Base-by-base conservation (phyloP, 92 coral and sea anemone genomes). In the Chrysogorgia sp. region DNA sequence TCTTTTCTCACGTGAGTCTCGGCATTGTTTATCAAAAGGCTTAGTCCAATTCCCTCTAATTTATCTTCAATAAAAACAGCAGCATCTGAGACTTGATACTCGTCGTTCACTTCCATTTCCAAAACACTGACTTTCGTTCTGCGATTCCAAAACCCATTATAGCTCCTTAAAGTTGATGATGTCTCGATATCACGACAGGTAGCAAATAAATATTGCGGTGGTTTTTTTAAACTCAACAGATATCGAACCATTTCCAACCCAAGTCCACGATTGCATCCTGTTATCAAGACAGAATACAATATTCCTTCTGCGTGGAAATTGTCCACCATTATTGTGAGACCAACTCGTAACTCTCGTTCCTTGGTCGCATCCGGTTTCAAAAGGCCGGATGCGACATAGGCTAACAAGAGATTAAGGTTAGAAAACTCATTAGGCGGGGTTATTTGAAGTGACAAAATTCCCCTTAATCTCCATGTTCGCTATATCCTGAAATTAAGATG, bases 221-320 rank as follows among this genome's bases (percentile, higher is more conserved):
- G 90, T 37, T 69, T 67, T 14, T 80, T 68, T 10, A 87, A 86
- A 43, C 60, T 40, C 19, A 90, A 61, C 29, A 92, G 74, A 58
- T 82, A 92, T 77, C 85, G 88, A 50, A 92, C 91, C 50, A 92
- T 67, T 71, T 86, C 97, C 45, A 92, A 70, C 17, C 97, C 97
- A 49, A 92, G 81, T 22, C 97, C 97, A 29, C 93, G 87, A 82
- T 85, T 87, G 41, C 89, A 79, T 22, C 97, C 97, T n/a, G 91
- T 89, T 24, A 92, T 92, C 35, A 92, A 71, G 14, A 92, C 89
- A 55, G 79, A 72, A 33, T 72, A 56, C 34, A 72, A 72, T 53
- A 72, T 21, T 32, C 64, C 79, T 53, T 72, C 53, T 6, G 53
- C 15, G n/a, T 15, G 10, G n/a, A 47, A 7, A 47, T 12, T 37